Evolutionary conservation across 2,797 vertebrate species (phyloP).

Genomic region (Acanthornis magna): DNA sequence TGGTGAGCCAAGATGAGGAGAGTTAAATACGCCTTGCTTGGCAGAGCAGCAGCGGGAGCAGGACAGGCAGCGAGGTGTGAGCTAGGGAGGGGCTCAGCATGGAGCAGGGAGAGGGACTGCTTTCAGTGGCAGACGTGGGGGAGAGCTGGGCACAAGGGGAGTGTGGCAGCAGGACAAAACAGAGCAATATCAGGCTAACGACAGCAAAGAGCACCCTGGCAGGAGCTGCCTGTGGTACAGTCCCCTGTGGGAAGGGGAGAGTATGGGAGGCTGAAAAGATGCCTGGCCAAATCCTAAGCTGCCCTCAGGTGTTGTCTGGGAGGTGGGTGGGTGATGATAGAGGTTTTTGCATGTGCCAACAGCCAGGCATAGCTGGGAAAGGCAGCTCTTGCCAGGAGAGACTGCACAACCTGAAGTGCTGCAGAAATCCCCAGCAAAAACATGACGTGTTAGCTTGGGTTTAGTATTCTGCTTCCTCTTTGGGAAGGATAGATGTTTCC

Average conservation of each 20-base stretch:
- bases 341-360: background rate
- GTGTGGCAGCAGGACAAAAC: background rate
- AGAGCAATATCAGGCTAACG: fast-evolving
- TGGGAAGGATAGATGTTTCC: constrained; percentile 1
- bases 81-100: background rate
- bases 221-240: background rate
- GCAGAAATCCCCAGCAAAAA: background rate
- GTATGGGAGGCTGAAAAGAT: background rate
- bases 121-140: background rate
- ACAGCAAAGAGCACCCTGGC: background rate
- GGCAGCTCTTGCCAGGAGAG: background rate
- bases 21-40: background rate
- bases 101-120: background rate
- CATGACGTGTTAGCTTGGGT: background rate
- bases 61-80: fast-evolving
- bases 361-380: background rate
- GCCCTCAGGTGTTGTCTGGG: constrained; percentile 19
- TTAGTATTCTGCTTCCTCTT: background rate
- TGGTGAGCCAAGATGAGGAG: background rate
- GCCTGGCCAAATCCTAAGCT: background rate
- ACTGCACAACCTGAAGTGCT: background rate
- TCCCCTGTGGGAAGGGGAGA: background rate
- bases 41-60: background rate
- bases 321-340: constrained; percentile 40
- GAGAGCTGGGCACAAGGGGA: background rate